Percentiles rank a stretch among this genome's conserved stretches.
These are phyloP conservation scores for Patella depressa DNA, from an alignment of 2,888 invertebrate species.

Conservation along the genomic window DNA sequence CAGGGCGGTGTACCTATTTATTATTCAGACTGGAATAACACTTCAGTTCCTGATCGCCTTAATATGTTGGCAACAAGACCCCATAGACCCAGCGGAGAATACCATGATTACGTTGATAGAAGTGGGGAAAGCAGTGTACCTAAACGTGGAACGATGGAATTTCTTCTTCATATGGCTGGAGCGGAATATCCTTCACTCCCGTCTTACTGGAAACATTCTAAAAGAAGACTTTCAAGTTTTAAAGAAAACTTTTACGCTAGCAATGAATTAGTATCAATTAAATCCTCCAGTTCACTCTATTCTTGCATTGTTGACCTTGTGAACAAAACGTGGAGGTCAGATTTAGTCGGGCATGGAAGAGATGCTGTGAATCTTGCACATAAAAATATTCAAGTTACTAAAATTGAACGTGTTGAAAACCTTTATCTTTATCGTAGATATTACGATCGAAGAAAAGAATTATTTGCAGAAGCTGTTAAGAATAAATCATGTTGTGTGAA, in stretches of 20 bases:
- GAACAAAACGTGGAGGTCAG: slow-evolving; percentile 36
- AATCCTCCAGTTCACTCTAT: slow-evolving; percentile 22
- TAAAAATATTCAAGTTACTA: slow-evolving; percentile 34
- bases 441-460: slow-evolving; percentile 28
- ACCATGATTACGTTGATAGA: not conserved
- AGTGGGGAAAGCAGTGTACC: slow-evolving; percentile 13
- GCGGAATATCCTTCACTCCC: slow-evolving; percentile 30
- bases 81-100: too few species aligned
- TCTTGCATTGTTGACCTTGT: slow-evolving; percentile 41
- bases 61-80: too few species aligned
- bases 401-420: slow-evolving; percentile 54
- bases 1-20: too few species aligned
- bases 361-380: slow-evolving; percentile 44
- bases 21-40: too few species aligned
- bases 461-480: slow-evolving; percentile 35
- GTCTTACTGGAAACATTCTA: slow-evolving; percentile 38
- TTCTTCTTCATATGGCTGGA: slow-evolving; percentile 34
- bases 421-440: slow-evolving; percentile 45
- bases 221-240: not conserved
- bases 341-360: slow-evolving; percentile 46
- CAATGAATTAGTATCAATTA: not conserved
- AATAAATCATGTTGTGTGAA: slow-evolving; percentile 18
- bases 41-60: too few species aligned
- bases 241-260: not conserved
- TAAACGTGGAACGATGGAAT: slow-evolving; percentile 33